Percentiles rank a stretch among this genome's conserved stretches.
Evolutionary conservation across 2,888 invertebrate genomes (phyloP).

Genomic region (Aquatica leii): DNA sequence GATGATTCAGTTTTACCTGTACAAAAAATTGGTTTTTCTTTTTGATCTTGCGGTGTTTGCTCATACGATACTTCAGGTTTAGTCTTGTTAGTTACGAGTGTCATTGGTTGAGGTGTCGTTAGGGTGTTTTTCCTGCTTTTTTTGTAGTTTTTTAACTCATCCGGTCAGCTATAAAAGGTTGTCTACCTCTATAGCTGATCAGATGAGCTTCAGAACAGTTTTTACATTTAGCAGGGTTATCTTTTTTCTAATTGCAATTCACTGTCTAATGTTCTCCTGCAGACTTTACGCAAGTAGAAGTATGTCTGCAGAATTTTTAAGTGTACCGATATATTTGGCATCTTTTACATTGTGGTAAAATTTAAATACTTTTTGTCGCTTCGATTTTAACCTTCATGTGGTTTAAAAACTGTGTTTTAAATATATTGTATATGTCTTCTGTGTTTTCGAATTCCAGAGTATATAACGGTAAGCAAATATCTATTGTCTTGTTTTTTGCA

Average conservation of each 20-base stretch:
- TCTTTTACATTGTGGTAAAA: background rate
- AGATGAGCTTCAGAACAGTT: conserved; percentile 9
- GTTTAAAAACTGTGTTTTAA: background rate
- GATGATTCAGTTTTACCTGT: too few relatives aligned
- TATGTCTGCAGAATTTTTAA: background rate
- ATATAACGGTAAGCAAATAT: conserved; percentile 16
- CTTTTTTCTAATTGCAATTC: background rate
- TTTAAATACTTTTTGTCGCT: background rate
- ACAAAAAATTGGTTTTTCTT: too few relatives aligned
- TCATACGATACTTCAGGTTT: background rate
- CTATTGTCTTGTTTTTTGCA: background rate
- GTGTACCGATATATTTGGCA: background rate
- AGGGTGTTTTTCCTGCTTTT: background rate
- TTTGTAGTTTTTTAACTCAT: background rate
- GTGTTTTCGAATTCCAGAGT: conserved; percentile 6
- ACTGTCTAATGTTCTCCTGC: background rate
- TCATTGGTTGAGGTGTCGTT: conserved; percentile 4
- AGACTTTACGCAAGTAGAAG: conserved; percentile 2
- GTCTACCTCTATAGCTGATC: conserved; percentile 4
- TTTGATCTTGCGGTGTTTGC: background rate
- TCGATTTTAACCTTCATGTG: background rate
- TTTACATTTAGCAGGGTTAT: background rate
- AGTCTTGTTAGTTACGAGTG: background rate
- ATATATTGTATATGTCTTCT: background rate
- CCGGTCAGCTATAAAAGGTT: too few relatives aligned